Percentiles rank a stretch among this genome's conserved stretches.
Evolutionary conservation across 2,113 vertebrate species (phyloP).

Genomic region (Myiozetetes cayanensis): DNA sequence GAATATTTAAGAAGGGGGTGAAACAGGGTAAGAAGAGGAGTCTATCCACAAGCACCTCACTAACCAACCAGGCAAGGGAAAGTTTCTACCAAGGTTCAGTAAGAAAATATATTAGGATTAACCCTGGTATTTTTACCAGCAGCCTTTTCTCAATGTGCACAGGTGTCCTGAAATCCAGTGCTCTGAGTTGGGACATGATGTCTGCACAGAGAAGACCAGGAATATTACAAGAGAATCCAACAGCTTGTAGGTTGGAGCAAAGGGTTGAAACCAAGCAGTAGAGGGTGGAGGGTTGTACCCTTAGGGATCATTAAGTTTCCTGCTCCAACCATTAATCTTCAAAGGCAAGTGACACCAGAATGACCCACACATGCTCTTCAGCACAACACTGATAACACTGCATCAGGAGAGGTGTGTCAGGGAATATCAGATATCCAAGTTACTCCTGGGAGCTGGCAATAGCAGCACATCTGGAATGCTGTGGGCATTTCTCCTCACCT

Average conservation of each 20-base stretch:
- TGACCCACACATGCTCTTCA: fast-evolving
- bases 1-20: not conserved
- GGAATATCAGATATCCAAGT: not conserved
- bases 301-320: not conserved
- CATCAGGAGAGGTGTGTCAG: not conserved
- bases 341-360: not conserved
- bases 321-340: not conserved
- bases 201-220: not conserved
- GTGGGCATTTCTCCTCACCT: not conserved
- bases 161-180: not conserved
- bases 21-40: not conserved
- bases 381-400: fast-evolving
- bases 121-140: not conserved
- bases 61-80: not conserved
- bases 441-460: not conserved
- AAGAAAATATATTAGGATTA: not conserved
- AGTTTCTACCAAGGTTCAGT: not conserved
- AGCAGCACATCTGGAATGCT: not conserved
- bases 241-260: not conserved
- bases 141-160: not conserved
- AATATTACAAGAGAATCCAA: not conserved
- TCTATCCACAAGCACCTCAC: not conserved
- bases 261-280: not conserved
- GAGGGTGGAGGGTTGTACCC: not conserved
- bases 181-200: not conserved